Conservation (phyloP, 2,888 invertebrate species). For the Drosophila diplacantha region DNA sequence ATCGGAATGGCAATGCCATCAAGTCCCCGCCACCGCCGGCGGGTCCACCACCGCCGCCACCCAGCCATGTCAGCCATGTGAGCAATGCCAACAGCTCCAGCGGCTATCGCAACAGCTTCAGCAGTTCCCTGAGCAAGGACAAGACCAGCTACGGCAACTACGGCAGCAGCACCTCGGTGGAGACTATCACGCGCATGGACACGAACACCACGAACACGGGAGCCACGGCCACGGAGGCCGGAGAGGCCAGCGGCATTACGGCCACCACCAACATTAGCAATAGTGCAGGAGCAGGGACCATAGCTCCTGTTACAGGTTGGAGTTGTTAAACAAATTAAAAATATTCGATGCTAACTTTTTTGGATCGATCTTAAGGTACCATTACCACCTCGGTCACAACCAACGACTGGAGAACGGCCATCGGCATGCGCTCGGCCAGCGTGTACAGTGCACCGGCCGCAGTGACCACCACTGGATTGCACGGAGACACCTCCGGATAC, state of each 20-base stretch:
- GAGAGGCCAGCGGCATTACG: constrained; percentile 57
- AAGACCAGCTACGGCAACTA: constrained; percentile 69
- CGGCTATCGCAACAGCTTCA: constrained; percentile 69
- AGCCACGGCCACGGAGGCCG: constrained; percentile 55
- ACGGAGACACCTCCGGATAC: constrained; percentile 71
- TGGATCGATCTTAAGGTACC: constrained; percentile 16
- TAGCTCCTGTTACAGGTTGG: constrained; percentile 1
- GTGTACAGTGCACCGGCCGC: constrained; percentile 76
- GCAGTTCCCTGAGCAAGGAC: constrained; percentile 59
- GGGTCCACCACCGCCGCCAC: constrained; percentile 73
- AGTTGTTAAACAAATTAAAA: rapidly evolving
- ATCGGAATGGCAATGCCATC: constrained; percentile 70
- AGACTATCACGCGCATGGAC: constrained; percentile 75
- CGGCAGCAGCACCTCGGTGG: constrained; percentile 72
- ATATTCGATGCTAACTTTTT: neutral
- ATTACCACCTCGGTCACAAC: constrained; percentile 57
- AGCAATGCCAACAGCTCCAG: constrained; percentile 56
- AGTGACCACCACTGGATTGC: constrained; percentile 63
- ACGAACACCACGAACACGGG: constrained; percentile 70
- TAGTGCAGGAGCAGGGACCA: constrained; percentile 27
- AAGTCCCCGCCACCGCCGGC: constrained; percentile 73
- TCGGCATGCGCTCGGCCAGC: constrained; percentile 72
- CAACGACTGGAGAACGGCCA: constrained; percentile 66
- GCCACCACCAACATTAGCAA: constrained; percentile 54
- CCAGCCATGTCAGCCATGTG: constrained; percentile 44